Percentiles rank a stretch among this genome's conserved stretches.
These are phyloP conservation scores for Pseudobourletiella spinata DNA, from an alignment of 1,140 invertebrate species.

Conservation along the genomic window DNA sequence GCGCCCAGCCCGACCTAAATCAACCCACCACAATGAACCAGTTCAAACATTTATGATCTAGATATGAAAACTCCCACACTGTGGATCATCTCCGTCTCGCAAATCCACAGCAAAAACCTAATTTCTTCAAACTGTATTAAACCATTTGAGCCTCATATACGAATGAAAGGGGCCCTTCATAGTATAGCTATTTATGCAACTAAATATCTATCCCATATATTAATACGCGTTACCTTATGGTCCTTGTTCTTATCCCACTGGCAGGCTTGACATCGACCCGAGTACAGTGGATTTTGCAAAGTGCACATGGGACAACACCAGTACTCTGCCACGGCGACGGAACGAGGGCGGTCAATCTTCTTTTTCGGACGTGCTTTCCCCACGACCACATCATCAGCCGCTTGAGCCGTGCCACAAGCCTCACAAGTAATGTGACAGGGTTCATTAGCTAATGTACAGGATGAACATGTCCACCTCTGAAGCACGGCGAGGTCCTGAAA, in stretches of 20 bases:
- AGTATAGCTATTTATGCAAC: background rate
- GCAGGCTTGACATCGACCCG: constrained; percentile 65
- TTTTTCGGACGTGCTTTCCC: constrained; percentile 11
- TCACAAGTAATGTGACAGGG: constrained; percentile 58
- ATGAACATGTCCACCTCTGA: constrained; percentile 71
- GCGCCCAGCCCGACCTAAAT: too few species aligned
- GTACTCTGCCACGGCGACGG: constrained; percentile 47
- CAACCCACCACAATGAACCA: too few species aligned
- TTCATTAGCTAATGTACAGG: constrained; percentile 75
- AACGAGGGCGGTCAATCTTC: constrained; percentile 29
- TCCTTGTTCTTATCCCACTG: constrained; percentile 31
- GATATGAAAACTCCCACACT: too few species aligned
- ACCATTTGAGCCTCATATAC: too few species aligned
- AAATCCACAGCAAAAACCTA: too few species aligned
- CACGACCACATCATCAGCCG: background rate
- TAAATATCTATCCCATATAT: background rate
- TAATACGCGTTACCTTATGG: background rate
- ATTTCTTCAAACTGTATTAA: too few species aligned
- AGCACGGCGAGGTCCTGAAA: constrained; percentile 25
- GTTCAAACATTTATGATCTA: too few species aligned
- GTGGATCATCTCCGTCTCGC: too few species aligned
- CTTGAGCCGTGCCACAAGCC: constrained; percentile 68
- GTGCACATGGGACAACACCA: constrained; percentile 70
- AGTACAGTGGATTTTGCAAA: constrained; percentile 65
- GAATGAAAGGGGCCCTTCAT: background rate